phyloP scores from a whole-genome alignment of 2,113 vertebrate species.

The Vulpes lagopus region DNA sequence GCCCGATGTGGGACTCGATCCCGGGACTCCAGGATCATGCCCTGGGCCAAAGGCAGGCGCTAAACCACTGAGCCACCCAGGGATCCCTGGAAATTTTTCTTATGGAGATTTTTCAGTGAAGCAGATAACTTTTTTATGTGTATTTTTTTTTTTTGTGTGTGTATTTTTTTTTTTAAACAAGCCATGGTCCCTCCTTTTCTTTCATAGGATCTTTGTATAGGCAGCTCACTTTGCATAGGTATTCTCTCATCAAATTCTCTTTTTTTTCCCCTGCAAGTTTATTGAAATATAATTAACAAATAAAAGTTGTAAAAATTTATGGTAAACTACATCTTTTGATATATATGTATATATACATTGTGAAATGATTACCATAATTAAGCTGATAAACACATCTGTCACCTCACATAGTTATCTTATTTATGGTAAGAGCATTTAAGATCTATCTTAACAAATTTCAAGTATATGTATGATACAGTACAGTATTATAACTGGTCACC shows the following conservation, averaged over 20 bases:
- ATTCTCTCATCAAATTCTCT: not conserved
- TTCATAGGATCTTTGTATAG: not conserved
- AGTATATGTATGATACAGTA: not conserved
- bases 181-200: not conserved
- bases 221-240: not conserved
- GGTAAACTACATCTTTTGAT: not conserved
- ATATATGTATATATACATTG: not conserved
- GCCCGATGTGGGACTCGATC: no score
- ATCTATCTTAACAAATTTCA: not conserved
- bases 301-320: not conserved
- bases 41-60: no score
- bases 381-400: not conserved
- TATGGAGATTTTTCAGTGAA: not conserved
- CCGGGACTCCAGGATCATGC: no score
- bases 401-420: not conserved
- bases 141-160: not conserved
- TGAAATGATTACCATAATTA: not conserved
- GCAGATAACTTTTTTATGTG: not conserved
- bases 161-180: not conserved
- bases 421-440: not conserved
- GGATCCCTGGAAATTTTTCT: not conserved
- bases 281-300: not conserved
- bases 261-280: not conserved
- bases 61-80: no score
- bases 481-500: not conserved